These are phyloP conservation scores for Andrena chrysosceles DNA, from an alignment of 2,888 invertebrate species.

Conservation along the genomic window DNA sequence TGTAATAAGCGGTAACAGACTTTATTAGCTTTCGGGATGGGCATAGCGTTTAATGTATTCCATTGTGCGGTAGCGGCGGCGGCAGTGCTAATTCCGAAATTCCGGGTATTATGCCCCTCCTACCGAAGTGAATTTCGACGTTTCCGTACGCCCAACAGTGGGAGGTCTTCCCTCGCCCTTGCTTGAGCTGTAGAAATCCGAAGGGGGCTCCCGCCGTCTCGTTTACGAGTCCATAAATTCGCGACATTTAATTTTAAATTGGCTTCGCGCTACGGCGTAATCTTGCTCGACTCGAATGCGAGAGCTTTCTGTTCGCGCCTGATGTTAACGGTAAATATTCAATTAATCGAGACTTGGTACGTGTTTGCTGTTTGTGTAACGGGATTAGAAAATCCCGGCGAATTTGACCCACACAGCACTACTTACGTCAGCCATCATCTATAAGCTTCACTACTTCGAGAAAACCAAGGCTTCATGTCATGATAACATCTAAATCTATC, in stretches of 20 bases:
- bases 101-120: constrained; percentile 75
- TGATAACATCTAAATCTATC: too few relatives aligned
- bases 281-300: constrained; percentile 11
- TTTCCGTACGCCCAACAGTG: constrained; percentile 68
- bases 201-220: constrained; percentile 30
- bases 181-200: constrained; percentile 46
- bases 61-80: constrained; percentile 74
- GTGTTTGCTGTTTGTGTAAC: neutral
- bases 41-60: constrained; percentile 79
- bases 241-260: constrained; percentile 52
- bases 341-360: neutral
- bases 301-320: neutral
- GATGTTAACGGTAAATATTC: constrained; percentile 11
- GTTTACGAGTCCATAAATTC: constrained; percentile 53
- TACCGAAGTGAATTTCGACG: constrained; percentile 77
- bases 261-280: constrained; percentile 9
- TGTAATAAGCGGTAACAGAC: constrained; percentile 78
- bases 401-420: neutral
- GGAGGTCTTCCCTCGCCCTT: constrained; percentile 21
- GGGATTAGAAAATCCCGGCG: neutral
- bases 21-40: constrained; percentile 78
- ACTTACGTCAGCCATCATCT: neutral
- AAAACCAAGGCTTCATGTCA: too few relatives aligned
- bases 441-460: neutral
- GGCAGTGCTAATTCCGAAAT: constrained; percentile 77